Evolutionary conservation across 1,140 invertebrate species (phyloP).

Genomic region (Lordiphosa collinella): DNA sequence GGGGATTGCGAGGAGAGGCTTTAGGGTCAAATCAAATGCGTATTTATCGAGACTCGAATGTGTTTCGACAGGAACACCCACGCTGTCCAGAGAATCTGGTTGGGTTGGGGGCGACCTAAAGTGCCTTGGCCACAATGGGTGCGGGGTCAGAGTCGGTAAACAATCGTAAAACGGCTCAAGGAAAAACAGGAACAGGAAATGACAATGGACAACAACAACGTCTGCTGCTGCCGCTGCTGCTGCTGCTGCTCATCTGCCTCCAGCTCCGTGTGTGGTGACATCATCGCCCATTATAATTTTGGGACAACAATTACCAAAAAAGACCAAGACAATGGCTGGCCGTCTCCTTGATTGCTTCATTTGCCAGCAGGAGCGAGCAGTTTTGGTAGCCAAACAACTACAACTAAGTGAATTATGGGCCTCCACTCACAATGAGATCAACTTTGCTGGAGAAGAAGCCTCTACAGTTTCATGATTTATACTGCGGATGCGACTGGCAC

Average conservation of each 20-base stretch:
- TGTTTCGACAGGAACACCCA: slow-evolving; percentile 26
- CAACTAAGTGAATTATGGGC: slow-evolving; percentile 43
- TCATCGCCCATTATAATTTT: slow-evolving; percentile 60
- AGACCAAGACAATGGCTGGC: slow-evolving; percentile 14
- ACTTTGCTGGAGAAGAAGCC: background rate
- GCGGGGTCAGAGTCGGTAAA: slow-evolving; percentile 23
- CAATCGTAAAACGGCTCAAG: slow-evolving; percentile 65
- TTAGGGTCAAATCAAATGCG: slow-evolving; percentile 51
- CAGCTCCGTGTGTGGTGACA: slow-evolving; percentile 61
- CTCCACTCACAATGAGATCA: slow-evolving; percentile 39
- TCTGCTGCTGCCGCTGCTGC: slow-evolving; percentile 1
- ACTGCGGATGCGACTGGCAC: slow-evolving; percentile 66
- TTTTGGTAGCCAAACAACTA: slow-evolving; percentile 27
- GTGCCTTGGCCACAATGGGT: slow-evolving; percentile 68
- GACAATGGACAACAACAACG: slow-evolving; percentile 47
- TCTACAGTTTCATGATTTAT: slow-evolving; percentile 54
- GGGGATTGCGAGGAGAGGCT: slow-evolving; percentile 2
- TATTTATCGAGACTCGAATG: slow-evolving; percentile 69
- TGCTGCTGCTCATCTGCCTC: slow-evolving; percentile 5
- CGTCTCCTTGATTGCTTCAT: slow-evolving; percentile 62
- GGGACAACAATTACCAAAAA: slow-evolving; percentile 47
- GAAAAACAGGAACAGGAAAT: slow-evolving; percentile 66
- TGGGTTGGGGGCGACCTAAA: slow-evolving; percentile 41
- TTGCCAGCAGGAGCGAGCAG: slow-evolving; percentile 19
- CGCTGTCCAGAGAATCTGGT: too few relatives aligned